Percentiles rank a stretch among this genome's conserved stretches.
Conservation (phyloP, 2,888 invertebrate genomes). For the Nymphalis urticae region DNA sequence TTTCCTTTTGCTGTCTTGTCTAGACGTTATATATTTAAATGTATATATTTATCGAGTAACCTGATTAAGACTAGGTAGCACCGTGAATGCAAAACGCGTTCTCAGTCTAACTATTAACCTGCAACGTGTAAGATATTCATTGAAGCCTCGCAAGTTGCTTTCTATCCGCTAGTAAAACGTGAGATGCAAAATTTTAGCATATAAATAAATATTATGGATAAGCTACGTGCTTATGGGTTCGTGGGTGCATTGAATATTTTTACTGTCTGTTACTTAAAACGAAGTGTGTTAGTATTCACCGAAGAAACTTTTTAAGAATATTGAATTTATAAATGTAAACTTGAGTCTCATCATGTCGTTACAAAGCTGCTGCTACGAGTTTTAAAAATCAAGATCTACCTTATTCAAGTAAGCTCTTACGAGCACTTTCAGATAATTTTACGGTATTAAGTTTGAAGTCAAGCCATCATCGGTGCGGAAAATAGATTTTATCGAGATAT, state of each 20-base stretch:
- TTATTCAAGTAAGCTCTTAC: no score
- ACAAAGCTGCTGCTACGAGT: no score
- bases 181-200: conserved; percentile 53
- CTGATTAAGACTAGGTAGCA: conserved; percentile 37
- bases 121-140: conserved; percentile 68
- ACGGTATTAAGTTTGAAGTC: no score
- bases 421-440: no score
- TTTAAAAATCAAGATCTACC: no score
- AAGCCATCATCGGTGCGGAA: no score
- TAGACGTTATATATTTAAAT: conserved; percentile 16
- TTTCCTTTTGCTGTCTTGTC: conserved; percentile 12
- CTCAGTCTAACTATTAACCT: conserved; percentile 50
- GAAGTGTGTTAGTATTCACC: conserved; percentile 7
- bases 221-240: conserved; percentile 35
- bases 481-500: no score
- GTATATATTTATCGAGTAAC: conserved; percentile 32
- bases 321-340: not conserved
- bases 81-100: conserved; percentile 63
- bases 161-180: conserved; percentile 51
- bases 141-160: conserved; percentile 59
- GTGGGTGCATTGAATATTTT: conserved; percentile 25
- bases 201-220: conserved; percentile 48
- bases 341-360: not conserved
- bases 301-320: conserved; percentile 1
- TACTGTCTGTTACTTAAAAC: conserved; percentile 20